Evolutionary conservation across 2,888 invertebrate genomes (phyloP).

Genomic region (Xestoiulus laeticollis): DNA sequence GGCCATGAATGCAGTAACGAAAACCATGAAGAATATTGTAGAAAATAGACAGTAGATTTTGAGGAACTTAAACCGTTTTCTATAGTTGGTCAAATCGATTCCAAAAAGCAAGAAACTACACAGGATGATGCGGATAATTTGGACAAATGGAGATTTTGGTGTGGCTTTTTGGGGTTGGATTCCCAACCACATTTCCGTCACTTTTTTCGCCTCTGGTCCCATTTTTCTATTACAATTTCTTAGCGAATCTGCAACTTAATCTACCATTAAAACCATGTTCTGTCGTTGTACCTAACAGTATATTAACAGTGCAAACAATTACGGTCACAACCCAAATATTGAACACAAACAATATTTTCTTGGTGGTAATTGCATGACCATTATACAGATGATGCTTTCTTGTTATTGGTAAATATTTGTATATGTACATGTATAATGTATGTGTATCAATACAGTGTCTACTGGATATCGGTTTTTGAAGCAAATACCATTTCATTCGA

Average conservation of each 20-base stretch:
- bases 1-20: not conserved
- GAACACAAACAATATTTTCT: not conserved
- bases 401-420: no score
- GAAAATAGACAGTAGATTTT: not conserved
- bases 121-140: not conserved
- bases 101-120: not conserved
- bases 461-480: no score
- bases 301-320: not conserved
- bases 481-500: no score
- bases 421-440: no score
- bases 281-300: not conserved
- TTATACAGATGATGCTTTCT: no score
- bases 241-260: no score
- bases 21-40: not conserved
- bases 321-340: not conserved
- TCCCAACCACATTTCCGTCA: not conserved
- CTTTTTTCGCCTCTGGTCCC: not conserved
- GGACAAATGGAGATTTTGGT: not conserved
- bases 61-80: not conserved
- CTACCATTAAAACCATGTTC: no score
- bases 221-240: not conserved
- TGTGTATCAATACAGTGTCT: no score
- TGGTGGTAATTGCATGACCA: no score
- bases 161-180: not conserved
- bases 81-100: not conserved